A percentile compares a stretch with the other conserved stretches of the same genome.
phyloP scores from a whole-genome alignment of 2,113 vertebrate species.

The Oxyura jamaicensis region DNA sequence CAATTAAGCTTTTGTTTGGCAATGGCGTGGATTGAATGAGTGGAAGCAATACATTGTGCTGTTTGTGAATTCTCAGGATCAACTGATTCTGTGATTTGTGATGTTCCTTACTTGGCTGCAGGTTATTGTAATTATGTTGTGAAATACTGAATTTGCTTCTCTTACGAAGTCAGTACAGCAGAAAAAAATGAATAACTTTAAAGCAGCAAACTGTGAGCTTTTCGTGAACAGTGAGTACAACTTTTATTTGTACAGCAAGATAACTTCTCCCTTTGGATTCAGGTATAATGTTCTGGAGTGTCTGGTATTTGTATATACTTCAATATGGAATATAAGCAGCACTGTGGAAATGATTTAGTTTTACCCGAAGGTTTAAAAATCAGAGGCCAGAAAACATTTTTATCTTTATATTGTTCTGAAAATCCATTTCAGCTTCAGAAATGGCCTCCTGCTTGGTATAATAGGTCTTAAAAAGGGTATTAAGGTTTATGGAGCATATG shows the following conservation, averaged over 20 bases:
- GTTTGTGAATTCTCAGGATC: background rate
- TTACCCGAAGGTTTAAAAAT: slow-evolving; percentile 53
- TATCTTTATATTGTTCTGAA: slow-evolving; percentile 44
- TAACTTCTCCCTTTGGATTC: slow-evolving; percentile 56
- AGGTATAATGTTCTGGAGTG: slow-evolving; percentile 24
- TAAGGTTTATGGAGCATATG: slow-evolving; percentile 53
- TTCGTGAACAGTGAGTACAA: slow-evolving; percentile 49
- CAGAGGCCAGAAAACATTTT: slow-evolving; percentile 53
- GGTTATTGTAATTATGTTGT: slow-evolving; percentile 3
- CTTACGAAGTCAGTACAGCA: slow-evolving; percentile 1
- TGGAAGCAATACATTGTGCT: background rate
- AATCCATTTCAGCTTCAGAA: slow-evolving; percentile 57
- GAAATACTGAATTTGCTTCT: slow-evolving; percentile 41
- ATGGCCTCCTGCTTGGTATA: slow-evolving; percentile 43
- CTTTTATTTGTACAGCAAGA: slow-evolving; percentile 33
- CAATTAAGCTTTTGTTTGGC: slow-evolving; percentile 2
- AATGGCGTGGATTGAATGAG: background rate
- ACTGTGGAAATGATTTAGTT: slow-evolving; percentile 35
- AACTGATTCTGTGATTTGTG: background rate
- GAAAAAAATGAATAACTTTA: background rate
- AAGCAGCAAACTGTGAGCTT: slow-evolving; percentile 27
- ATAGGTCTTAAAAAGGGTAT: slow-evolving; percentile 44
- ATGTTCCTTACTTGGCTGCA: background rate
- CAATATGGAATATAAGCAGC: slow-evolving; percentile 11
- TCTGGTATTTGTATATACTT: slow-evolving; percentile 19